Evolutionary conservation across 2,797 vertebrate species (phyloP).

Genomic region (Neoniphon sammara): DNA sequence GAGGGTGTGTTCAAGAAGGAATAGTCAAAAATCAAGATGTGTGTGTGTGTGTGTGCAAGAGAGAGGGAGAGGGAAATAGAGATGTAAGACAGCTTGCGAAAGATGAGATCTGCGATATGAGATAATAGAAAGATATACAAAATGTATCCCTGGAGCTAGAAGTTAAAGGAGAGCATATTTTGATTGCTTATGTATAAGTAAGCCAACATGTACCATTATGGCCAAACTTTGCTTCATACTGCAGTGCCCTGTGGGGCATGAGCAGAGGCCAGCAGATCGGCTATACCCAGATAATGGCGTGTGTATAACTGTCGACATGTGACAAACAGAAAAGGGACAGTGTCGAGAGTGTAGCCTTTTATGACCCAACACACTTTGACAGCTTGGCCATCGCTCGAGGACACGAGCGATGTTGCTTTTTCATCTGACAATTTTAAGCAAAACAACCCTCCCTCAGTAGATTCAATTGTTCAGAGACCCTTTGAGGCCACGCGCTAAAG

Average conservation of each 20-base stretch:
- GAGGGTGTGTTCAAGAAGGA: constrained; percentile 52
- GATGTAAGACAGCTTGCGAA: constrained; percentile 69
- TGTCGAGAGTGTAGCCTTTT: constrained; percentile 83
- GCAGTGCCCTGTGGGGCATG: constrained; percentile 58
- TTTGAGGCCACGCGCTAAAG: constrained; percentile 69
- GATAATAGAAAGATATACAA: constrained; percentile 79
- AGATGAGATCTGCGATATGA: constrained; percentile 78
- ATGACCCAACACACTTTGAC: constrained; percentile 86
- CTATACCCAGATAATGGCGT: constrained; percentile 71
- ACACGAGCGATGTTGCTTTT: constrained; percentile 80
- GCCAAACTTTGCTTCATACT: constrained; percentile 70
- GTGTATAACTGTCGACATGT: constrained; percentile 79
- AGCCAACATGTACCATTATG: constrained; percentile 67
- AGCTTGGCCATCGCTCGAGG: constrained; percentile 83
- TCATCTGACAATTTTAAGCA: constrained; percentile 81
- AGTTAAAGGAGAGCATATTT: constrained; percentile 74
- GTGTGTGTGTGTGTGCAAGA: constrained; percentile 48
- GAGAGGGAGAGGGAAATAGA: constrained; percentile 40
- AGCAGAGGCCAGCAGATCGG: constrained; percentile 67
- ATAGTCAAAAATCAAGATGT: constrained; percentile 61
- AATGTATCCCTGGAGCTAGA: constrained; percentile 72
- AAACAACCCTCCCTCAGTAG: constrained; percentile 71
- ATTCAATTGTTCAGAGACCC: constrained; percentile 74
- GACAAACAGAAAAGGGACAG: constrained; percentile 84
- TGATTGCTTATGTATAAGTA: constrained; percentile 78